Evolutionary conservation across 2,797 vertebrate genomes (phyloP), one percentile per base, ranked within the genome.

Genomic region (Tolypeutes matacus): DNA sequence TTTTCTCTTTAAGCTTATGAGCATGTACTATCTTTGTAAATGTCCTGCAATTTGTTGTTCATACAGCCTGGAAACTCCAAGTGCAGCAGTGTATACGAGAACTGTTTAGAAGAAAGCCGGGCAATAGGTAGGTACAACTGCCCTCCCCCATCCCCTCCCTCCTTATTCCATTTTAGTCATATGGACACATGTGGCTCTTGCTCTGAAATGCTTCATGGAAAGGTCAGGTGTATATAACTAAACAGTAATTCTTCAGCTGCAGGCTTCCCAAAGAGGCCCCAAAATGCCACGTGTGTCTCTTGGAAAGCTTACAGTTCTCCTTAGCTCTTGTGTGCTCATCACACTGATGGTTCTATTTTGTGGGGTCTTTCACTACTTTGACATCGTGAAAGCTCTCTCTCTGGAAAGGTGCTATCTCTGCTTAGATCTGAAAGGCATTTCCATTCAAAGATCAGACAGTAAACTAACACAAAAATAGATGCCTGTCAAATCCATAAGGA

Each of bases 81-180:
- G 49, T 97, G 98, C 95, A 97, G 98, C 97, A 98, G 97, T 10
- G 96, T 98, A 70, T 99, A 99, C 85, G 99, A 99, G 98, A 99
- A 99, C 97, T 99, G 99, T 97, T 98, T 98, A 96, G 98, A 98
- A 87, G 98, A 98, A 87, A 97, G 92, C 91, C 97, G 95, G 87
- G 82, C 90, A 65, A 0, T 82, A 94, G 98, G 98, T 98, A 98
- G 34, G 98, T 98, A 82, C 5, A 2, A 18, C 15, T 14, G 10
- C 9, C 17, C 17, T 67, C 51, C n/a, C n/a, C 51, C 25, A 23
- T 53, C 53, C 51, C 49, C 31, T 10, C 49, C 21, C 21, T 69
- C 56, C 64, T 73, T 27, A 15, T 31, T 62, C 49, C 56, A 58
- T 67, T 53, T 31, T 18, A n/a, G 21, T 20, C 29, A 15, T 7